phyloP scores from a whole-genome alignment of 1,140 invertebrate species.

The Holcopasites calliopsidis region DNA sequence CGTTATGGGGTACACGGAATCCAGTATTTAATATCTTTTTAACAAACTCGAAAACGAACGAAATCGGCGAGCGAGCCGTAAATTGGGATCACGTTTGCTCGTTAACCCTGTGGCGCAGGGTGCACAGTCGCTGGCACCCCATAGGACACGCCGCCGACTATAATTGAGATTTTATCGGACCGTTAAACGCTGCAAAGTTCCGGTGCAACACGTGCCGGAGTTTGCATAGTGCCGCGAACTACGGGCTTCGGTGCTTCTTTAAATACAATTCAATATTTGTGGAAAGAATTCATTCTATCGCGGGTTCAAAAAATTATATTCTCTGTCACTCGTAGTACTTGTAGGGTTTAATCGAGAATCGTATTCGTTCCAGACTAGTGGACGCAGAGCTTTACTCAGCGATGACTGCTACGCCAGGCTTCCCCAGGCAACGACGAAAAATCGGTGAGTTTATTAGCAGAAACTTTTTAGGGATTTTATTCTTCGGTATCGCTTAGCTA shows the following conservation, averaged over 20 bases:
- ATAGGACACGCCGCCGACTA: constrained; percentile 52
- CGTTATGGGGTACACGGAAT: too few species aligned
- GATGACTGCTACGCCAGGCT: constrained; percentile 39
- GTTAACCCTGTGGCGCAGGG: background rate
- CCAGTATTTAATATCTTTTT: too few species aligned
- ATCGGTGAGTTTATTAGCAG: constrained; percentile 31
- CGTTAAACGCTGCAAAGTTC: constrained; percentile 59
- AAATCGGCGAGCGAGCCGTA: constrained; percentile 1
- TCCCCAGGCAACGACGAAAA: constrained; percentile 35
- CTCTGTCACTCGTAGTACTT: too few species aligned
- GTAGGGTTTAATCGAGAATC: background rate
- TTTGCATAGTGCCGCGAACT: constrained; percentile 22
- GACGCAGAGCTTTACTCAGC: constrained; percentile 12
- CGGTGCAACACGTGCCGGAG: constrained; percentile 58
- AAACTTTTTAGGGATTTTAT: background rate
- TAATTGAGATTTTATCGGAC: constrained; percentile 75
- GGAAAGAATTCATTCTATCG: too few species aligned
- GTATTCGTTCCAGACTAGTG: constrained; percentile 18
- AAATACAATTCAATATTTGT: too few species aligned
- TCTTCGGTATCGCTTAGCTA: too few species aligned
- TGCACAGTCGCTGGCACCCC: constrained; percentile 33
- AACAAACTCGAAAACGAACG: background rate
- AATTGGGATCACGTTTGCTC: constrained; percentile 22
- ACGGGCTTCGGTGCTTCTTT: constrained; percentile 30
- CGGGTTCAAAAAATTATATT: too few species aligned